Evolutionary conservation across 2,888 invertebrate species (phyloP), one percentile per base, ranked within the genome.

Genomic region (Harmothoe impar): DNA sequence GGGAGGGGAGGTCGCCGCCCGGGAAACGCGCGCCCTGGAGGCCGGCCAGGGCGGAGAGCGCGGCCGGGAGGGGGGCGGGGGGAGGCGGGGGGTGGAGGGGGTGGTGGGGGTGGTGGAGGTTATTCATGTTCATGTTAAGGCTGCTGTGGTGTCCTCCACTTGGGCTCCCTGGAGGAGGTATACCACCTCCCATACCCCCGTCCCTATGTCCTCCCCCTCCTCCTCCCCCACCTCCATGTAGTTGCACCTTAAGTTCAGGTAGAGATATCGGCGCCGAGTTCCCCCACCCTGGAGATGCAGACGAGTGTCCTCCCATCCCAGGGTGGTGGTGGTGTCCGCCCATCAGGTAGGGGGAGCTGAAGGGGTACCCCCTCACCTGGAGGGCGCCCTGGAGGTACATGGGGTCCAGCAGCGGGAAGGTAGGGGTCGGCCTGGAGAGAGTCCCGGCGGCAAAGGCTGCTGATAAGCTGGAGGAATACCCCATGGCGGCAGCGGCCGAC

Each of bases 321-420:
- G 72, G 72, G 10, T 43, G 43, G n/a, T n/a, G n/a, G n/a, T n/a
- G n/a, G n/a, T n/a, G n/a, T 3, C 23, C 3, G 0, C 35, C 35
- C 35, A 81, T 25, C 29, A 86, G 86, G 56, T 86, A 86, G 54
- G 86, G 86, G 5, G 86, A 54, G 86, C 52, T 56, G 31, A 86
- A 86, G 12, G 52, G 56, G 31, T 86, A 86, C 43, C 43, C 43
- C 12, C 86, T 52, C 7, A 25, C 86, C 86, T 86, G 86, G 52
- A 86, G 52, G 31, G 86, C 56, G 29, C 86, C 86, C 86, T 86
- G 86, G 15, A 86, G 86, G 54, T 54, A 56, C 15, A 54, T 29
- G 17, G 81, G 81, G 56, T 86, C 86, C 20, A 86, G 31, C 86
- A 86, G 52, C 7, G 86, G 86, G 86, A 86, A 86, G 86, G 86